Base-by-base conservation (phyloP, 2,888 invertebrate species). In the Gastracanthus pulcherrimus region DNA sequence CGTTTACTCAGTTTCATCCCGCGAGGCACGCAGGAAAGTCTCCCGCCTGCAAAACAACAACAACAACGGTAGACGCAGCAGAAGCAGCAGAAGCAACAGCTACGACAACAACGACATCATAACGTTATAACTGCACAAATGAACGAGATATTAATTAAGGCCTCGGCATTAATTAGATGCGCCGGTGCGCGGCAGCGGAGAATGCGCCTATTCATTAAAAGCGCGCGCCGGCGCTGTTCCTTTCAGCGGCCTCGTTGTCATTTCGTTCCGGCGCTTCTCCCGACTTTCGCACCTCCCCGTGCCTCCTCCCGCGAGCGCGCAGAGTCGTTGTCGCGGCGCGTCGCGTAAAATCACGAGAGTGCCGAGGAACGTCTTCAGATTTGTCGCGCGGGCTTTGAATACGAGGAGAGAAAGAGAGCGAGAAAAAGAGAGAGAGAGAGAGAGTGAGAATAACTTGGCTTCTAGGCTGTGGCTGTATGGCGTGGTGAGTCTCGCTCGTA, bases 401-500 rank as follows among this genome's bases (percentile, higher is more conserved):
- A 55, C 45, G 34, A 41, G 19, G 45, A 26, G 70, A 58, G 55
- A 64, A 36, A 45, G 7, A 9, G 41, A 51, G 19, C 19, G 51
- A 51, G 51, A 51, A 23, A 51, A 23, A 51, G 55, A 11, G 48
- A 48, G 48, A 48, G 48, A 48, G 48, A 48, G 48, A 48, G 48
- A 48, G 48, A 48, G 23, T 23, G 51, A 55, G 55, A 55, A n/a
- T n/a, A n/a, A n/a, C n/a, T n/a, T n/a, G n/a, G n/a, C 19, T 55
- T 55, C n/a, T n/a, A n/a, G n/a, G 26, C 55, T 26, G 55, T 55
- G 23, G 76, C 66, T 85, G 86, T 87, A 87, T 86, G 87, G 85
- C 26, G 31, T 31, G 83, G 34, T 58, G 84, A 86, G 86, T 84
- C 85, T 84, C 87, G 83, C 82, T 85, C 84, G 86, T 84, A 85